phyloP scores from a whole-genome alignment of 1,140 invertebrate genomes.

The Cydia pomonella region DNA sequence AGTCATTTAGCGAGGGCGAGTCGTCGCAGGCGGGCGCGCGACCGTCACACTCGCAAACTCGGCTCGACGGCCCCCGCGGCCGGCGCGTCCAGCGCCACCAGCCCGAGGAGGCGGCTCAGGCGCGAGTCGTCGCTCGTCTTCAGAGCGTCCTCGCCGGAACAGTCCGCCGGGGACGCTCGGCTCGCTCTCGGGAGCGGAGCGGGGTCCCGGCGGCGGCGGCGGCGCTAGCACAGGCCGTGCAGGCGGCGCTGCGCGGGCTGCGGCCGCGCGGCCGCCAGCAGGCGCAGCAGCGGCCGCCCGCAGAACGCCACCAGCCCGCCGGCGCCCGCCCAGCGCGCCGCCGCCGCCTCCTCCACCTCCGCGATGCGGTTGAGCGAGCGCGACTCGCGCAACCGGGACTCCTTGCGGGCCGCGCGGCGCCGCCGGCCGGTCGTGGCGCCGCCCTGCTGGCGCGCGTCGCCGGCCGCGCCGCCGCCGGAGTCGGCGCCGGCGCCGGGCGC shows the following conservation, averaged over 20 bases:
- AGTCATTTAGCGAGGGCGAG: not conserved
- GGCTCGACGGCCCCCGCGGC: not conserved
- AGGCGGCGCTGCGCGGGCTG: slow-evolving; percentile 58
- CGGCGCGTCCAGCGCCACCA: not conserved
- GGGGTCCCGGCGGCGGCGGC: slow-evolving; percentile 18
- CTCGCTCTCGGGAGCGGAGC: not conserved
- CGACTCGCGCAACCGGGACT: slow-evolving; percentile 86
- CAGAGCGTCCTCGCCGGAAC: not conserved
- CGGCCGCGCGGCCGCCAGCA: slow-evolving; percentile 62
- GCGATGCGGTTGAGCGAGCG: slow-evolving; percentile 89
- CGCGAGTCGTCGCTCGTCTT: not conserved
- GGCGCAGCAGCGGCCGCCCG: slow-evolving; percentile 44
- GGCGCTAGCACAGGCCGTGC: slow-evolving; percentile 66
- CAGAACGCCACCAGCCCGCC: slow-evolving; percentile 61
- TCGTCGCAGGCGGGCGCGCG: not conserved
- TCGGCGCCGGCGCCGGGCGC: slow-evolving; percentile 46
- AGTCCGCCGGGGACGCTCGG: not conserved
- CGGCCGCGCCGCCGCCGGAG: slow-evolving; percentile 56
- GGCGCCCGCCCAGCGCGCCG: slow-evolving; percentile 47
- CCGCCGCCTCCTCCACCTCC: slow-evolving; percentile 84
- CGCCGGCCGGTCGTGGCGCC: slow-evolving; percentile 69
- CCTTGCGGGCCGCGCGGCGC: slow-evolving; percentile 81
- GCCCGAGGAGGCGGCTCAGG: not conserved
- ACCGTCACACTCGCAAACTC: not conserved
- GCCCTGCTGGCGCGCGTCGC: slow-evolving; percentile 61